Evolutionary conservation across 2,888 invertebrate species (phyloP).

Genomic region (Bimastos eiseni): DNA sequence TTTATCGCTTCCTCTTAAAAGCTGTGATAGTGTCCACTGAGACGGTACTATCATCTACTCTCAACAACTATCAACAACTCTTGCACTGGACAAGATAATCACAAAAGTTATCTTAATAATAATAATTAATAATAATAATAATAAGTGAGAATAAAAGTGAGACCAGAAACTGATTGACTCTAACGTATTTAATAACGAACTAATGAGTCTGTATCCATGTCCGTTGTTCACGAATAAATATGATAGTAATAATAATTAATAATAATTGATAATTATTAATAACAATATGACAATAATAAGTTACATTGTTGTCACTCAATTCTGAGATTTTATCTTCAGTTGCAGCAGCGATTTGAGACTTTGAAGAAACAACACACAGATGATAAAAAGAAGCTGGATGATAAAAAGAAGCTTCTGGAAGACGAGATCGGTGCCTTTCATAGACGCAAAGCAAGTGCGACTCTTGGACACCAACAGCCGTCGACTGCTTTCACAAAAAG

Average conservation of each 20-base stretch:
- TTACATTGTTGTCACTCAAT: not conserved
- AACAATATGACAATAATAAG: not conserved
- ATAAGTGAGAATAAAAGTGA: too few relatives aligned
- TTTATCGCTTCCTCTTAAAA: too few relatives aligned
- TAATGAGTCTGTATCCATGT: too few relatives aligned
- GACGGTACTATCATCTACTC: too few relatives aligned
- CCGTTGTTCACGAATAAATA: not conserved
- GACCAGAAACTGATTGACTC: too few relatives aligned
- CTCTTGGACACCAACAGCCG: not conserved
- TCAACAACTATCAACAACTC: too few relatives aligned
- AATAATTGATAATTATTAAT: too few relatives aligned
- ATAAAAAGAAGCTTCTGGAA: conserved; percentile 69
- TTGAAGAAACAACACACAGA: conserved; percentile 92
- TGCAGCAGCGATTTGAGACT: conserved; percentile 91
- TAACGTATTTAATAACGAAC: too few relatives aligned
- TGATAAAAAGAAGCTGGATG: conserved; percentile 90
- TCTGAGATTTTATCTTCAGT: conserved; percentile 65
- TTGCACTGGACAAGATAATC: too few relatives aligned
- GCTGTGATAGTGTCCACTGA: too few relatives aligned
- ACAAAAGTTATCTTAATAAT: too few relatives aligned
- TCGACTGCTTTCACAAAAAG: not conserved
- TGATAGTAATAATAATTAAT: not conserved
- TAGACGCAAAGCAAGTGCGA: conserved; percentile 71
- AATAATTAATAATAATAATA: too few relatives aligned
- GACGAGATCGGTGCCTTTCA: conserved; percentile 90